phyloP scores from a whole-genome alignment of 1,140 invertebrate genomes.

The Aphidius ervi region DNA sequence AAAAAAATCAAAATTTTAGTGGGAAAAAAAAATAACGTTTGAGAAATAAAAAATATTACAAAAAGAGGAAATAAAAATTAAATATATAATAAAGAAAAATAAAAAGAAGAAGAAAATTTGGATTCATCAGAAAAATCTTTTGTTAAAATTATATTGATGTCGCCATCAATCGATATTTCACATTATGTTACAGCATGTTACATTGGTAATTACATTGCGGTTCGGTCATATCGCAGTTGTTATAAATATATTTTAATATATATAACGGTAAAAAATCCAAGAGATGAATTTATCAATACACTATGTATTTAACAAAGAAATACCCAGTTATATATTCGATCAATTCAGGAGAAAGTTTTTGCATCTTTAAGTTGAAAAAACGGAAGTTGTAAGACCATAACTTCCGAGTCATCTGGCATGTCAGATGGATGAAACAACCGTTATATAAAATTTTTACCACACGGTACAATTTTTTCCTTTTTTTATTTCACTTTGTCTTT shows the following conservation, averaged over 20 bases:
- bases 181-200: too few relatives aligned
- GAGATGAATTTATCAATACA: too few relatives aligned
- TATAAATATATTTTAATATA: too few relatives aligned
- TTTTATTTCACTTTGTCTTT: too few relatives aligned
- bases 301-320: too few relatives aligned
- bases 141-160: too few relatives aligned
- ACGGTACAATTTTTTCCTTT: not conserved
- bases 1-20: not conserved
- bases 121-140: too few relatives aligned
- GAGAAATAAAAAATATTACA: not conserved
- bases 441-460: slow-evolving; percentile 30
- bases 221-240: too few relatives aligned
- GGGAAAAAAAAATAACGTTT: not conserved
- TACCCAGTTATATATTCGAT: not conserved
- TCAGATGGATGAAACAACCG: slow-evolving; percentile 32
- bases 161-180: too few relatives aligned
- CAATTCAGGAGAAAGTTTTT: slow-evolving; percentile 20
- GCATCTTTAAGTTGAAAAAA: slow-evolving; percentile 13
- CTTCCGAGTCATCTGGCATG: slow-evolving; percentile 25
- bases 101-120: too few relatives aligned
- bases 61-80: not conserved
- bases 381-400: slow-evolving; percentile 19
- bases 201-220: too few relatives aligned
- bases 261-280: too few relatives aligned
- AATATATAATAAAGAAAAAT: not conserved